These are phyloP conservation scores for Nephotettix cincticeps DNA, from an alignment of 1,140 invertebrate genomes.

Conservation along the genomic window DNA sequence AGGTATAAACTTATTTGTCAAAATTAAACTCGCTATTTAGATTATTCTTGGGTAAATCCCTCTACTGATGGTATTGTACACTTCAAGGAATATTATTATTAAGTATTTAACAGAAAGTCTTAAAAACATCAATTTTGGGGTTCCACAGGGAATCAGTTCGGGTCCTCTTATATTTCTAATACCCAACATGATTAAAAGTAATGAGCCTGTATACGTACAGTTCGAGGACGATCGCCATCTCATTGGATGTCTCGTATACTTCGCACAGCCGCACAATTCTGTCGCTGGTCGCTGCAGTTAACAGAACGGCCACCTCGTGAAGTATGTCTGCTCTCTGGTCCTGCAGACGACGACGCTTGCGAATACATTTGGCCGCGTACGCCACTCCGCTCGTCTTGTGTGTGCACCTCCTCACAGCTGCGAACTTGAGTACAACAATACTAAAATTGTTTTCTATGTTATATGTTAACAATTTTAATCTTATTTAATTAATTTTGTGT, in stretches of 20 bases:
- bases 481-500: too few species aligned
- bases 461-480: background rate
- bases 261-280: constrained; percentile 85
- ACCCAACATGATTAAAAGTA: too few species aligned
- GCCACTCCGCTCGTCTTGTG: constrained; percentile 80
- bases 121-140: too few species aligned
- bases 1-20: too few species aligned
- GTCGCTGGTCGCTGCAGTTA: constrained; percentile 66
- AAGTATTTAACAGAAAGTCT: too few species aligned
- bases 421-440: constrained; percentile 85
- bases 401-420: constrained; percentile 84
- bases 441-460: background rate
- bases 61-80: too few species aligned
- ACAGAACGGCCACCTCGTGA: constrained; percentile 89
- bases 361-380: constrained; percentile 95
- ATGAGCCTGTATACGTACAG: too few species aligned
- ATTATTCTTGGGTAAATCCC: too few species aligned
- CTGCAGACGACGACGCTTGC: constrained; percentile 80
- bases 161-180: too few species aligned
- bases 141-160: too few species aligned
- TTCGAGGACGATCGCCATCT: constrained; percentile 87
- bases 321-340: constrained; percentile 82
- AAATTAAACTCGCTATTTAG: too few species aligned
- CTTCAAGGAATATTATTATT: too few species aligned
- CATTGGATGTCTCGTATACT: constrained; percentile 78